Percentiles rank a stretch among this genome's conserved stretches.
phyloP scores from a whole-genome alignment of 2,888 invertebrate genomes.

The Seira musarum region DNA sequence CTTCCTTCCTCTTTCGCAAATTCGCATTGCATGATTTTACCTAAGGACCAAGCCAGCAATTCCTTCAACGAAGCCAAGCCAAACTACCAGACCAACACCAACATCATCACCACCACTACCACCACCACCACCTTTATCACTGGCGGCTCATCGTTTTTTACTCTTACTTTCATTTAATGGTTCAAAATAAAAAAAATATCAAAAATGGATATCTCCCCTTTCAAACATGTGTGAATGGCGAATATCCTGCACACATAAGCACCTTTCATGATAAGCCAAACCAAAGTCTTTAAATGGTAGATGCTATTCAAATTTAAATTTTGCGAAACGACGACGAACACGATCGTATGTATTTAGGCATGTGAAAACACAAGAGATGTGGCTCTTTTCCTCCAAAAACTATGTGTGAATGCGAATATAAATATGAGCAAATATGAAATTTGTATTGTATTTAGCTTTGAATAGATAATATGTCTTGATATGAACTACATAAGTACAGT shows the following conservation, averaged over 20 bases:
- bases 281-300: background rate
- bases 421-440: too few relatives aligned
- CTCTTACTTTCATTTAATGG: background rate
- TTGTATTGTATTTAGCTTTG: too few relatives aligned
- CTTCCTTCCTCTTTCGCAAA: too few relatives aligned
- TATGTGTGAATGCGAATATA: background rate
- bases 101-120: background rate
- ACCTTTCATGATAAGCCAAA: too few relatives aligned
- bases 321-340: background rate
- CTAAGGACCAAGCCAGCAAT: too few relatives aligned
- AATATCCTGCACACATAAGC: background rate
- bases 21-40: too few relatives aligned
- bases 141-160: background rate
- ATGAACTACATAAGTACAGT: too few relatives aligned
- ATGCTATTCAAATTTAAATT: background rate
- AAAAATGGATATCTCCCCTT: background rate
- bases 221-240: background rate
- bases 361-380: background rate
- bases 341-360: background rate
- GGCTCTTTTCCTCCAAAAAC: too few relatives aligned
- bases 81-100: too few relatives aligned
- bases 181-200: background rate
- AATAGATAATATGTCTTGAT: background rate
- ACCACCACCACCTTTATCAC: background rate
- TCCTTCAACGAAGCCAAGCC: too few relatives aligned